Base-by-base conservation (phyloP, 2,797 vertebrate species). In the Poecilia picta region DNA sequence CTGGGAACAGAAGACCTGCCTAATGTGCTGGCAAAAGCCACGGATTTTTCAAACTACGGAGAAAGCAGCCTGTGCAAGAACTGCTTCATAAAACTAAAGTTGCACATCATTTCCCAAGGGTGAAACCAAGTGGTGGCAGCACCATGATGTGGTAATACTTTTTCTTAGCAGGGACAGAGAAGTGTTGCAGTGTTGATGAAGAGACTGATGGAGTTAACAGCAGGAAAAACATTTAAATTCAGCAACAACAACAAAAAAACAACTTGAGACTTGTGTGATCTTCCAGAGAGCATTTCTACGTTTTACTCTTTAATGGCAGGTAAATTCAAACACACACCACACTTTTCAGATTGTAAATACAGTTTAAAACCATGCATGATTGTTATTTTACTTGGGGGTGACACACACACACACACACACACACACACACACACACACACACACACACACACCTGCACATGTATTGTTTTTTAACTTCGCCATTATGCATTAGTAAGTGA, bases 1-100 rank as follows among this genome's bases (percentile, higher is more conserved):
- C 82, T 90, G 89, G 86, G 87, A 89, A 91, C 78, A 78, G 8
- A 3, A 77, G 82, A 80, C 6, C n/a, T 20, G 31, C 49, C 25
- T 33, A 5, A 78, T 78, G 72, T 74, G 75, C 74, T 20, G 2
- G 47, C 23, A 39, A 43, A 36, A 73, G 36, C 36, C 36, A 57
- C 77, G 62, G 75, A 77, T 80, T 80, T 86, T 77, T 31, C 49
- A 55, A 51, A 81, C 7, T 46, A 43, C 51, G 47, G 28, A 33
- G 64, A 71, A 43, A 49, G 13, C 18, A 36, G 78, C 7, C 18
- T 36, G 8, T 41, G 64, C 11, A 45, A 31, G 25, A 72, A 57
- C 18, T 6, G 18, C 23, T 16, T 62, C 13, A 8, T 3, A 33
- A 77, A 74, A 75, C 8, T 2, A 62, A 36, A 36, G 36, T 36